Evolutionary conservation across 92 coral and sea anemone genomes (phyloP).

Genomic region (Micromussa lordhowensis): DNA sequence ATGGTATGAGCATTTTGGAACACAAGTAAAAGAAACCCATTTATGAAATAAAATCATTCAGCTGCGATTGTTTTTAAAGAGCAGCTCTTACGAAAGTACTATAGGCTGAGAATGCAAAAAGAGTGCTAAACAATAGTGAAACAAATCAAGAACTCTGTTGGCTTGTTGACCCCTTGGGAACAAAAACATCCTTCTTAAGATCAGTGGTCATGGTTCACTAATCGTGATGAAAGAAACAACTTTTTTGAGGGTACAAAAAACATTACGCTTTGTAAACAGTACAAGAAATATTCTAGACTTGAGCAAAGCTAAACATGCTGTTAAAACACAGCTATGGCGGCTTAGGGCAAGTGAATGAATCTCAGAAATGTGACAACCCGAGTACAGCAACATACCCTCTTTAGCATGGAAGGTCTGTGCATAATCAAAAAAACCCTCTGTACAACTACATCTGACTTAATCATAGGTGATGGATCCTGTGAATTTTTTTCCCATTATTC

Average conservation of each 20-base stretch:
- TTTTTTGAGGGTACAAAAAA: conserved; percentile 32
- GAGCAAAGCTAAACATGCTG: neutral
- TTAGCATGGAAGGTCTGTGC: neutral
- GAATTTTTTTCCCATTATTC: conserved; percentile 18
- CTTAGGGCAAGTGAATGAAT: neutral
- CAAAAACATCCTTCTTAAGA: conserved; percentile 57
- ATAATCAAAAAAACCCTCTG: neutral
- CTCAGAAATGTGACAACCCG: neutral
- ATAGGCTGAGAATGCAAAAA: conserved; percentile 23
- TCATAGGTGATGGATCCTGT: conserved; percentile 8
- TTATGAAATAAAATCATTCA: neutral
- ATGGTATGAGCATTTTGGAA: conserved; percentile 1
- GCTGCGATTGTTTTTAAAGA: conserved; percentile 19
- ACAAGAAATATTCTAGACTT: neutral
- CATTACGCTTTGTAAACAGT: conserved; percentile 30
- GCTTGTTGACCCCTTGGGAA: conserved; percentile 49
- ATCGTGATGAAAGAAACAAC: conserved; percentile 35
- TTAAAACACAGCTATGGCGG: neutral
- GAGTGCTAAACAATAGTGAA: conserved; percentile 23
- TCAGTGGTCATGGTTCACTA: conserved; percentile 35
- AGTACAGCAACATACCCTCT: neutral
- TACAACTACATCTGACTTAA: neutral
- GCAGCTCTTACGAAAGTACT: conserved; percentile 29
- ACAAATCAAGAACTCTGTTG: conserved; percentile 17
- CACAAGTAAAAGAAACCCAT: neutral